These are phyloP conservation scores for Mastomys coucha DNA, from an alignment of 2,113 vertebrate genomes.

Conservation along the genomic window DNA sequence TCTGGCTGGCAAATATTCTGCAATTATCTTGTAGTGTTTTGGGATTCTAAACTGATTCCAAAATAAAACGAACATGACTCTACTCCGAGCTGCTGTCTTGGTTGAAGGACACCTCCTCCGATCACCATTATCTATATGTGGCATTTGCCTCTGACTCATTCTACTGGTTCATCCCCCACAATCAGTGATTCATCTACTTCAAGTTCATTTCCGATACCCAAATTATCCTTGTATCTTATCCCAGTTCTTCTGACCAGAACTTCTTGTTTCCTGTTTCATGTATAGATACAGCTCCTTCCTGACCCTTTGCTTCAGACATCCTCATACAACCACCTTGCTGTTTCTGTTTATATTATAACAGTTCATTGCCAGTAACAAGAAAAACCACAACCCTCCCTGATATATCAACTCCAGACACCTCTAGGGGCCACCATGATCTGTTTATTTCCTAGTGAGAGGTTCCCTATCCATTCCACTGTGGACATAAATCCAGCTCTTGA, in stretches of 20 bases:
- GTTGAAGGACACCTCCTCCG: neutral
- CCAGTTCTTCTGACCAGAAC: neutral
- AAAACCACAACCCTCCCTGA: neutral
- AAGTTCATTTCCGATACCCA: neutral
- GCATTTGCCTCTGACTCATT: conserved; percentile 57
- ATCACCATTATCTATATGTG: neutral
- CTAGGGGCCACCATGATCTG: neutral
- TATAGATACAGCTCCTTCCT: neutral
- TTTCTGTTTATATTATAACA: neutral
- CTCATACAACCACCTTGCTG: neutral
- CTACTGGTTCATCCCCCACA: neutral
- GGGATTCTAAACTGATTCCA: conserved; percentile 37
- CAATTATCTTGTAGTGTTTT: conserved; percentile 13
- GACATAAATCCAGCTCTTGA: neutral
- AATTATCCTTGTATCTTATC: neutral
- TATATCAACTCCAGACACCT: neutral
- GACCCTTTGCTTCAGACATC: neutral
- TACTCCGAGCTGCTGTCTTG: neutral
- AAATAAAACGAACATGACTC: conserved; percentile 44
- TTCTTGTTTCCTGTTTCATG: neutral
- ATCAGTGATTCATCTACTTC: neutral
- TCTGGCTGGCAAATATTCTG: conserved; percentile 3
- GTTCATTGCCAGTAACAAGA: neutral
- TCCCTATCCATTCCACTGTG: neutral
- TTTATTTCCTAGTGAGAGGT: neutral